Evolutionary conservation across 2,888 invertebrate genomes (phyloP).

Genomic region (Meiosimyza decipiens): DNA sequence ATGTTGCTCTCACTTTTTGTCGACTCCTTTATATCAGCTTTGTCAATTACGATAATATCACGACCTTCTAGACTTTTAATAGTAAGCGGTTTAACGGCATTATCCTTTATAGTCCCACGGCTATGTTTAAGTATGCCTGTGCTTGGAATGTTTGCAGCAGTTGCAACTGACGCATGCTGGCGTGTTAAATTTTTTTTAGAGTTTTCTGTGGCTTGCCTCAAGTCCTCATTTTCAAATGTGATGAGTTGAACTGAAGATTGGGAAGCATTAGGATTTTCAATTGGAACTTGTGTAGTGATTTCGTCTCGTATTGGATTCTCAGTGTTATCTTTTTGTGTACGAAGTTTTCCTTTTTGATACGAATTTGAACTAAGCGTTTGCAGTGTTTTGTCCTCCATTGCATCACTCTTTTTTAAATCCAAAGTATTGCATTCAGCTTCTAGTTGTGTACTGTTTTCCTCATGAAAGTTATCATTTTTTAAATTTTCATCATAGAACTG

Average conservation of each 20-base stretch:
- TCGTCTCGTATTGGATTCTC: background rate
- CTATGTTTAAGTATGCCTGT: constrained; percentile 53
- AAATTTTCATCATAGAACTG: constrained; percentile 46
- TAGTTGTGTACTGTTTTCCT: background rate
- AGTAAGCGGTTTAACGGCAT: constrained; percentile 46
- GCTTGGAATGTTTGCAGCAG: constrained; percentile 20
- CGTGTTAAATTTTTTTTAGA: constrained; percentile 53
- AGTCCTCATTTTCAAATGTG: constrained; percentile 50
- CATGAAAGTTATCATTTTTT: background rate
- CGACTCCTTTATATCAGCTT: constrained; percentile 59
- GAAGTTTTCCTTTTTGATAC: constrained; percentile 6
- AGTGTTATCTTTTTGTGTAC: constrained; percentile 2
- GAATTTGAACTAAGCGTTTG: background rate
- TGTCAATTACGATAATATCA: constrained; percentile 61
- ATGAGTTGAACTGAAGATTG: constrained; percentile 17
- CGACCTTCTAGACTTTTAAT: constrained; percentile 55
- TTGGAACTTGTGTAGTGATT: constrained; percentile 6
- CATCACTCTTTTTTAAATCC: constrained; percentile 3
- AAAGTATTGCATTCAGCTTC: background rate
- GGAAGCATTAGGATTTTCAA: constrained; percentile 27
- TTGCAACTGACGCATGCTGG: constrained; percentile 31
- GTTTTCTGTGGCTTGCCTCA: constrained; percentile 51
- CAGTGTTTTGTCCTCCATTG: constrained; percentile 40
- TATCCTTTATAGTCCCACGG: constrained; percentile 35
- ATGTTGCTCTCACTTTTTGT: constrained; percentile 56